These are phyloP conservation scores for Leptoteleia sp. DNA, from an alignment of 1,140 invertebrate genomes.

Conservation along the genomic window DNA sequence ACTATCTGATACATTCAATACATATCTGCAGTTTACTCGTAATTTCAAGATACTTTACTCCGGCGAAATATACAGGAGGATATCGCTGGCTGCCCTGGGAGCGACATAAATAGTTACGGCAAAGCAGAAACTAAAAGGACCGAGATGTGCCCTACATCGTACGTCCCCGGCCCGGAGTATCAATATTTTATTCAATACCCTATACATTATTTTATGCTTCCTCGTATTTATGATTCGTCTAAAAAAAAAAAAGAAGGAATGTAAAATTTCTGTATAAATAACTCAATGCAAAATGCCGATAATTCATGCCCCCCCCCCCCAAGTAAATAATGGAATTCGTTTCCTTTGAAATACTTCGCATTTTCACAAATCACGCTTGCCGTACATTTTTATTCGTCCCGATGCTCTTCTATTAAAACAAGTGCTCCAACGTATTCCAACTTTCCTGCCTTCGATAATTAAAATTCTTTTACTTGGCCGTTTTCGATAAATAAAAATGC, in stretches of 20 bases:
- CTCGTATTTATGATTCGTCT: constrained; percentile 45
- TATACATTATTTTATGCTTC: constrained; percentile 47
- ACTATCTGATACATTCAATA: constrained; percentile 3
- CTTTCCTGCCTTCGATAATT: too few relatives aligned
- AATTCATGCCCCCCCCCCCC: constrained; percentile 3
- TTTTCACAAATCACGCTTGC: constrained; percentile 5
- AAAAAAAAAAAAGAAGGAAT: constrained; percentile 40
- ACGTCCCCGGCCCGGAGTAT: constrained; percentile 33
- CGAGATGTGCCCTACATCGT: constrained; percentile 31
- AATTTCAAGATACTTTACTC: constrained; percentile 39
- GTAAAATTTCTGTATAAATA: constrained; percentile 26
- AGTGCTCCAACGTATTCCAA: too few relatives aligned
- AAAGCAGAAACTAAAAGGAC: constrained; percentile 56
- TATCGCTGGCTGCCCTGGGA: constrained; percentile 34
- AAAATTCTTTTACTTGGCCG: too few relatives aligned
- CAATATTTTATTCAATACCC: constrained; percentile 57
- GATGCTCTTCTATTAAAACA: not conserved
- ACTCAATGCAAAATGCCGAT: constrained; percentile 3
- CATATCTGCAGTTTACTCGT: constrained; percentile 15
- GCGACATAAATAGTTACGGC: constrained; percentile 49
- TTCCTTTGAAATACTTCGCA: constrained; percentile 6
- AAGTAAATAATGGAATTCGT: constrained; percentile 13
- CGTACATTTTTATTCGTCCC: not conserved
- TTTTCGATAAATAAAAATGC: too few relatives aligned
- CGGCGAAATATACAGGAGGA: constrained; percentile 18